Evolutionary conservation across 2,888 invertebrate genomes (phyloP).

Genomic region (Sussaba pulchella): DNA sequence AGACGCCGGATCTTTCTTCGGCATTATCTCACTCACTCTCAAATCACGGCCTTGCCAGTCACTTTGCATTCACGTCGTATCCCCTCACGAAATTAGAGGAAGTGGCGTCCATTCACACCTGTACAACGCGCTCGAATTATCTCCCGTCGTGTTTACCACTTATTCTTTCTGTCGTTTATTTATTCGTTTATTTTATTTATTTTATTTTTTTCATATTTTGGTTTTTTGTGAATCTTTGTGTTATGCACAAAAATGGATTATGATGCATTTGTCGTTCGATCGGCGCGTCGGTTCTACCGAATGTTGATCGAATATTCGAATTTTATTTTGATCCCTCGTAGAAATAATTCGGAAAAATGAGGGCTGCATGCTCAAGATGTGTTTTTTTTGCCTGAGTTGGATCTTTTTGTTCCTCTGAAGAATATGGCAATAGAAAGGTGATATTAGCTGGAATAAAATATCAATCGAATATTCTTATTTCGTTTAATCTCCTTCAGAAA

Average conservation of each 20-base stretch:
- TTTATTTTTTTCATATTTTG: not conserved
- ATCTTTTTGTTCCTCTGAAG: no score
- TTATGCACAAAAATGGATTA: not conserved
- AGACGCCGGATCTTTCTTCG: slow-evolving; percentile 9
- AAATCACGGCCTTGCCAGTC: slow-evolving; percentile 65
- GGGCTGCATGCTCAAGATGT: no score
- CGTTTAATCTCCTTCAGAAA: no score
- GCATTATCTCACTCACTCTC: slow-evolving; percentile 54
- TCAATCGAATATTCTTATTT: no score
- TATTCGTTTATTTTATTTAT: not conserved
- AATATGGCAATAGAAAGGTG: no score
- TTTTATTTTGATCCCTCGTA: not conserved
- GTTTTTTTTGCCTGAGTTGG: no score
- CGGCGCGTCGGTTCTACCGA: not conserved
- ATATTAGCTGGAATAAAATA: no score
- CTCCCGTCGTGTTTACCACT: slow-evolving; percentile 28
- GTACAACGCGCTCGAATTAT: slow-evolving; percentile 52
- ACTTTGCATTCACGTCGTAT: slow-evolving; percentile 70
- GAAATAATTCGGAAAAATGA: no score
- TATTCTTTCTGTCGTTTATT: not conserved
- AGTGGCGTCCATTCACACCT: slow-evolving; percentile 69
- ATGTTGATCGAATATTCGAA: not conserved
- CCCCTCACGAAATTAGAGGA: slow-evolving; percentile 67
- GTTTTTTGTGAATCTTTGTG: not conserved
- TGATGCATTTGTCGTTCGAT: not conserved